Conservation (phyloP, 2,113 vertebrate species). For the Grammatotria lemairii region DNA sequence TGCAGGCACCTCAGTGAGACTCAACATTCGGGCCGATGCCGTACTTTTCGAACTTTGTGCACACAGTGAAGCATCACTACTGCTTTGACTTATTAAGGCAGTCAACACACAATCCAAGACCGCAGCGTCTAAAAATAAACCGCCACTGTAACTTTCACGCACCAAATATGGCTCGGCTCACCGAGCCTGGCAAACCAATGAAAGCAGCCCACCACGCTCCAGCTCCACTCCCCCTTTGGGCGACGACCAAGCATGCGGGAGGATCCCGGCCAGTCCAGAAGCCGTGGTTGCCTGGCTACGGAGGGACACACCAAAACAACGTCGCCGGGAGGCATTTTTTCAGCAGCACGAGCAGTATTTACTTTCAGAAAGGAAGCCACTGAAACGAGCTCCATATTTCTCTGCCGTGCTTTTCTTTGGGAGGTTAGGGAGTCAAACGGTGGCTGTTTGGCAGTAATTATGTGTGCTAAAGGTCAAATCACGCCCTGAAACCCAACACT, state of each 20-base stretch:
- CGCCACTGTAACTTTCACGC: neutral
- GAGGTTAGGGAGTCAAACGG: neutral
- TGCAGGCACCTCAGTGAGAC: neutral
- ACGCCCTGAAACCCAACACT: neutral
- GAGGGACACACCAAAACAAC: neutral
- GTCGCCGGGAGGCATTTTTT: neutral
- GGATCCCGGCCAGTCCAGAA: neutral
- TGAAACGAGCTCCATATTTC: neutral
- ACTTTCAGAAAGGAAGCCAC: neutral
- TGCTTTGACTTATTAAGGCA: neutral
- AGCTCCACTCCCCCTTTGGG: neutral
- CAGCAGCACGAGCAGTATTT: neutral
- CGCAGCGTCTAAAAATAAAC: slow-evolving; percentile 30
- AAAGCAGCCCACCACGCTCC: neutral
- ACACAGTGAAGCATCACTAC: neutral
- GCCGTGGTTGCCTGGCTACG: slow-evolving; percentile 1
- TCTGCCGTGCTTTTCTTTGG: neutral
- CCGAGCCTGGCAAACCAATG: neutral
- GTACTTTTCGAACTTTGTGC: neutral
- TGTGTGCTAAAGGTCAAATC: slow-evolving; percentile 18
- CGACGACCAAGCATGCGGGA: neutral
- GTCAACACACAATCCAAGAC: neutral
- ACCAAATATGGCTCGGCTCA: slow-evolving; percentile 22
- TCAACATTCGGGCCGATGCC: neutral
- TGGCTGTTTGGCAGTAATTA: neutral